Conservation (phyloP, 2,797 vertebrate genomes). For the Crenuchus spilurus region DNA sequence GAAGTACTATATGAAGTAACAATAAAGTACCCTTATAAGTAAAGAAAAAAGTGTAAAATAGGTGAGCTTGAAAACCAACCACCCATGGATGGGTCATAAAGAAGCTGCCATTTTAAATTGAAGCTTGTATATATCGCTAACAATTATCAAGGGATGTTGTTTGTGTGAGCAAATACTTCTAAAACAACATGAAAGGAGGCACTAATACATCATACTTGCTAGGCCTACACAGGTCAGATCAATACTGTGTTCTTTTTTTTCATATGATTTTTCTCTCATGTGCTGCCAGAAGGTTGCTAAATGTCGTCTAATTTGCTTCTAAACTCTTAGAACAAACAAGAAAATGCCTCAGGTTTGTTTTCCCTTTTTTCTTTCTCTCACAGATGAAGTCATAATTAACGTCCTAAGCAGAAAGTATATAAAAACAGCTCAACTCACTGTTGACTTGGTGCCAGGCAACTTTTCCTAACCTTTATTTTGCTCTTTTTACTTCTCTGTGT, state of each 20-base stretch:
- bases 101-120: constrained; percentile 45
- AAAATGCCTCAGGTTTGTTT: constrained; percentile 64
- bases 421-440: constrained; percentile 16
- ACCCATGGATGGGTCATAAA: constrained; percentile 68
- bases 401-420: constrained; percentile 12
- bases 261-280: constrained; percentile 69
- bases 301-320: constrained; percentile 74
- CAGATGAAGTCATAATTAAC: constrained; percentile 48
- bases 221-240: constrained; percentile 81
- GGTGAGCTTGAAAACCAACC: neutral
- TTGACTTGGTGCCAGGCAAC: constrained; percentile 14
- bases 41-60: neutral
- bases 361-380: constrained; percentile 44
- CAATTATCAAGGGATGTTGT: constrained; percentile 71
- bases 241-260: constrained; percentile 70
- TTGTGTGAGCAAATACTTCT: constrained; percentile 70
- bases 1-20: too few relatives aligned
- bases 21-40: too few relatives aligned
- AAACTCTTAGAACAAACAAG: constrained; percentile 66
- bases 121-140: constrained; percentile 59
- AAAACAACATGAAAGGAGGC: constrained; percentile 68
- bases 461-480: neutral
- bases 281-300: constrained; percentile 75
- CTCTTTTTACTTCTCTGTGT: constrained; percentile 9
- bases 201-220: constrained; percentile 73